Percentiles rank a stretch among this genome's conserved stretches.
Conservation (phyloP, 1,140 invertebrate species). For the Sitobion miscanthi region DNA sequence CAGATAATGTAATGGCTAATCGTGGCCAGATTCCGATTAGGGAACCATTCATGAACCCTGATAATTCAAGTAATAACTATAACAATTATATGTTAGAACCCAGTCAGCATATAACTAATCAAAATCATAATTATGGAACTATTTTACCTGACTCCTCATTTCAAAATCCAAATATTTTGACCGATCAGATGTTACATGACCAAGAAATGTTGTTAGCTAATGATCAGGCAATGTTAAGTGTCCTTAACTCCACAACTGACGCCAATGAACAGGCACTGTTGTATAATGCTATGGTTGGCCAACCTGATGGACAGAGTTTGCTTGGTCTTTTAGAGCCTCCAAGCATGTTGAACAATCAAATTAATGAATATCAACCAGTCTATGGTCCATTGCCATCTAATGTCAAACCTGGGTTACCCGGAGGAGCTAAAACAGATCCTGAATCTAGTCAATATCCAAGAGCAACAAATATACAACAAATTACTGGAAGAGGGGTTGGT, state of each 20-base stretch:
- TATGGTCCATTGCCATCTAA: constrained; percentile 47
- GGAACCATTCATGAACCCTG: constrained; percentile 30
- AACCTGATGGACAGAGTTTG: constrained; percentile 44
- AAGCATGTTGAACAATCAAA: constrained; percentile 40
- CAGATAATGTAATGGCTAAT: constrained; percentile 37
- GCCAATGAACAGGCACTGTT: constrained; percentile 48
- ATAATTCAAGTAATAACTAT: constrained; percentile 2
- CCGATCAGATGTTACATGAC: constrained; percentile 49
- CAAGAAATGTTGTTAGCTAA: constrained; percentile 53
- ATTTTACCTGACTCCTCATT: constrained; percentile 28
- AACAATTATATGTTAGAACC: constrained; percentile 40
- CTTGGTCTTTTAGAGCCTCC: constrained; percentile 47
- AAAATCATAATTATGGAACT: constrained; percentile 47
- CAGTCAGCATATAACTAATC: constrained; percentile 29
- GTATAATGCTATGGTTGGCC: constrained; percentile 51
- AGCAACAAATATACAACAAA: constrained; percentile 22
- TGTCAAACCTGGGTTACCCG: constrained; percentile 54
- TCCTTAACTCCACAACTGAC: constrained; percentile 42
- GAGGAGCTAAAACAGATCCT: constrained; percentile 50
- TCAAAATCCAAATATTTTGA: constrained; percentile 50
- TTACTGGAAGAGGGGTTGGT: constrained; percentile 26
- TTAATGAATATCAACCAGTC: constrained; percentile 49
- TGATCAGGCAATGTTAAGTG: constrained; percentile 53
- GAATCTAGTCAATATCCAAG: constrained; percentile 43
- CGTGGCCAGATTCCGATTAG: neutral